Percentiles rank a stretch among this genome's conserved stretches.
These are phyloP conservation scores for Melinaea menophilus DNA, from an alignment of 2,888 invertebrate genomes.

Conservation along the genomic window DNA sequence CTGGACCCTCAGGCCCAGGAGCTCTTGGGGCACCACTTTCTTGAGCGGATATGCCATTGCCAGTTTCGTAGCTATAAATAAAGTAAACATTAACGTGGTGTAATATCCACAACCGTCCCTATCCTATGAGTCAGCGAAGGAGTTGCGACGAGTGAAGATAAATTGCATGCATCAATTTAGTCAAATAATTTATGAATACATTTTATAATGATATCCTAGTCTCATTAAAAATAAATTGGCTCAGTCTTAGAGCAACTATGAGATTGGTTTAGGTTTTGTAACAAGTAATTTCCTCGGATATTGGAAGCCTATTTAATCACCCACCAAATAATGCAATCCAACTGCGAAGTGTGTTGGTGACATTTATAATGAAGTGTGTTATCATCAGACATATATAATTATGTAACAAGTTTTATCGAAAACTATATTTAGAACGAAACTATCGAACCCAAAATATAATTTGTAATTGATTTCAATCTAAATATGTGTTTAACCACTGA, in stretches of 20 bases:
- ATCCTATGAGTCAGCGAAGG: too few relatives aligned
- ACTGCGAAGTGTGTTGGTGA: slow-evolving; percentile 11
- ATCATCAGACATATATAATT: not conserved
- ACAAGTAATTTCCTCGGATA: slow-evolving; percentile 14
- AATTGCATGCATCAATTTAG: not conserved
- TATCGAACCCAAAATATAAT: too few relatives aligned
- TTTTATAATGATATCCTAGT: not conserved
- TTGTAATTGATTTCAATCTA: too few relatives aligned
- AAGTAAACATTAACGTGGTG: not conserved
- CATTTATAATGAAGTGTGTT: slow-evolving; percentile 9
- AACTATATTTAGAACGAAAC: not conserved
- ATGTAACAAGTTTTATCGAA: not conserved
- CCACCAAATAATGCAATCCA: slow-evolving; percentile 14
- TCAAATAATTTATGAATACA: not conserved
- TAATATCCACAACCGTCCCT: too few relatives aligned
- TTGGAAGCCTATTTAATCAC: slow-evolving; percentile 16
- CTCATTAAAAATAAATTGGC: slow-evolving; percentile 4
- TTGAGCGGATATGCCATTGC: slow-evolving; percentile 80
- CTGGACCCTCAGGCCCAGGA: slow-evolving; percentile 72
- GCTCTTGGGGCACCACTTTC: slow-evolving; percentile 79
- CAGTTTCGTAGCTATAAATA: slow-evolving; percentile 78
- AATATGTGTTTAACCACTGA: too few relatives aligned
- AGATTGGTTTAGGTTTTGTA: slow-evolving; percentile 15
- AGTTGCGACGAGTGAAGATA: not conserved
- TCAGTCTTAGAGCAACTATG: slow-evolving; percentile 4